Base-by-base conservation (phyloP, 2,888 invertebrate species). In the Melanostoma scalare region DNA sequence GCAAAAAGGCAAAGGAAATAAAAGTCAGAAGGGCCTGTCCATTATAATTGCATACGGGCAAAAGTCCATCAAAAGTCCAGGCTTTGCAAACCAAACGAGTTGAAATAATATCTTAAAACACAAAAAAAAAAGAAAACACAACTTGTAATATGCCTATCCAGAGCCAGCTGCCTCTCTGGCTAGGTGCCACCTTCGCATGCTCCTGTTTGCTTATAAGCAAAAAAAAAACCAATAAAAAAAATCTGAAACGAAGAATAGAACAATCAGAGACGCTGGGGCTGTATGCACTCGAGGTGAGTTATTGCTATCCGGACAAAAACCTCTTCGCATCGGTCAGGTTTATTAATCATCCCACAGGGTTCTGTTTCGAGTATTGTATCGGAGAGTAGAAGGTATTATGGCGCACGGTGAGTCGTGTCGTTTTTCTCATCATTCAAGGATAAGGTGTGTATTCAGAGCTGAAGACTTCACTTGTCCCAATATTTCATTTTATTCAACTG, bases 301-400 rank as follows among this genome's bases (percentile, higher is more conserved):
- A 77, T 82, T 76, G 68, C 71, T 68, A 36, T 61, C 63, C 81
- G 77, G 68, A 72, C 72, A 68, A 67, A 48, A 63, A 55, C 68
- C 56, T 68, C 55, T 72, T 72, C 52, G 81, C 78, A 55, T 48
- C 55, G 78, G 78, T 67, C 73, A 68, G 67, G 77, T 61, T 68
- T 68, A 77, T 82, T 77, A 77, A 82, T 82, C 81, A 82, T 82
- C 68, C 61, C 40, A 65, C 55, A 50, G 38, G 56, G 50, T 56
- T 68, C 40, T 68, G 71, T 44, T 44, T 58, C 9, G 20, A 46
- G 10, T 61, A 81, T 69, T 61, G 52, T 78, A 56, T 58, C 36
- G 35, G 10, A 55, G 50, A 33, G 3, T 20, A 38, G 50, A 65
- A 35, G 48, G n/a, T 61, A 55, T 61, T 56, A 44, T 58, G 36